Percentiles rank a stretch among this genome's conserved stretches.
Evolutionary conservation across 2,888 invertebrate species (phyloP).

Genomic region (Pristionchus fissidentatus): DNA sequence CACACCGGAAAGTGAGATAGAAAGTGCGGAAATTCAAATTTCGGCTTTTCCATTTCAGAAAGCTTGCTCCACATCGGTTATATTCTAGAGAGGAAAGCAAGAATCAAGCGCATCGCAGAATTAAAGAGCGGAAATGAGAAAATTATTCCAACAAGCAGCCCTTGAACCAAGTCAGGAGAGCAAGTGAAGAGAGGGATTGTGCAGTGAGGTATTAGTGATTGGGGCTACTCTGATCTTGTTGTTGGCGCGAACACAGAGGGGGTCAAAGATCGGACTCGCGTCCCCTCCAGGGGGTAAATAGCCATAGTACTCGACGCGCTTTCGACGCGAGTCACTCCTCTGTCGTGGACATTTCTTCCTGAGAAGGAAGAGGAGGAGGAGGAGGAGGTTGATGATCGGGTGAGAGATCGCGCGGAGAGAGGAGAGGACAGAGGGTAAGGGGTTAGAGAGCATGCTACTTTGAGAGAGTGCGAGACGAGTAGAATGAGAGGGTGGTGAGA

Average conservation of each 20-base stretch:
- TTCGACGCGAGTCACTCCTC: not conserved
- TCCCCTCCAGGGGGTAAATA: constrained; percentile 32
- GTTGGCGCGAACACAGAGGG: not conserved
- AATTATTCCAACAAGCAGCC: too few relatives aligned
- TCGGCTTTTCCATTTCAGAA: too few relatives aligned
- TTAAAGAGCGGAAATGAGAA: too few relatives aligned
- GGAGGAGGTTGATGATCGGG: not conserved
- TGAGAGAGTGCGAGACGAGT: not conserved
- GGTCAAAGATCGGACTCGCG: too few relatives aligned
- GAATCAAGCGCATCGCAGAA: too few relatives aligned
- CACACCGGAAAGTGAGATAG: too few relatives aligned
- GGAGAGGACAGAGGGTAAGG: not conserved
- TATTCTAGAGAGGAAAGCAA: too few relatives aligned
- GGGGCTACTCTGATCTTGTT: not conserved
- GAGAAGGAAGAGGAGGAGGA: constrained; percentile 1
- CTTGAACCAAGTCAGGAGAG: too few relatives aligned
- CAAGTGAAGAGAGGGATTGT: too few relatives aligned
- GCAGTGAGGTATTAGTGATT: too few relatives aligned
- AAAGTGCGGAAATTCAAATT: too few relatives aligned
- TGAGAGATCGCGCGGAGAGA: not conserved
- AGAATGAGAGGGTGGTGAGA: not conserved
- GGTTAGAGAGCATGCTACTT: not conserved
- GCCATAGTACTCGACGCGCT: not conserved
- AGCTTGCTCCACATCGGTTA: too few relatives aligned
- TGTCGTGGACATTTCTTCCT: constrained; percentile 1